phyloP scores from a whole-genome alignment of 1,140 invertebrate species.

The Apis florea region DNA sequence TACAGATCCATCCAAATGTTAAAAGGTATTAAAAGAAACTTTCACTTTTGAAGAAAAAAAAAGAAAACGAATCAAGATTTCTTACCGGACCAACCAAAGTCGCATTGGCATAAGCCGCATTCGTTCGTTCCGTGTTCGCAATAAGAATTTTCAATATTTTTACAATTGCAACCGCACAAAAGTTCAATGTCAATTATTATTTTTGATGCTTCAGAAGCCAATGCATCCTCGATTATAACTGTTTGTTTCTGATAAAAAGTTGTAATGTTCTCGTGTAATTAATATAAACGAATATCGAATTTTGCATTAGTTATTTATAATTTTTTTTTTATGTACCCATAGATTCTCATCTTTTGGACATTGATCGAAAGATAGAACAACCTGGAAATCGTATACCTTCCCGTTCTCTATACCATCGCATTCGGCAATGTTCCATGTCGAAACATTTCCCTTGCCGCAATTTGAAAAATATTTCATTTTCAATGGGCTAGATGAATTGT shows the following conservation, averaged over 20 bases:
- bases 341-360: constrained; percentile 65
- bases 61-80: neutral
- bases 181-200: constrained; percentile 64
- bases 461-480: constrained; percentile 61
- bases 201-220: constrained; percentile 65
- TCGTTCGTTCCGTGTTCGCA: constrained; percentile 64
- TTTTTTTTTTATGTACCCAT: constrained; percentile 46
- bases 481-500: constrained; percentile 60
- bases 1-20: neutral
- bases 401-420: constrained; percentile 63
- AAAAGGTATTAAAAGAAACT: neutral
- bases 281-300: neutral
- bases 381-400: constrained; percentile 61
- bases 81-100: constrained; percentile 66
- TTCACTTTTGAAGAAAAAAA: no score
- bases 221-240: constrained; percentile 59
- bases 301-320: neutral
- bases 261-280: neutral
- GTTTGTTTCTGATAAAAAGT: constrained; percentile 53
- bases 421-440: constrained; percentile 45
- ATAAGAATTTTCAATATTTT: constrained; percentile 33
- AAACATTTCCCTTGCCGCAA: constrained; percentile 34
- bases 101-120: constrained; percentile 68
- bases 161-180: constrained; percentile 66
- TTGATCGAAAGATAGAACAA: constrained; percentile 56